Percentiles rank a stretch among this genome's conserved stretches.
Evolutionary conservation across 2,113 vertebrate genomes (phyloP).

Genomic region (Colossoma macropomum): DNA sequence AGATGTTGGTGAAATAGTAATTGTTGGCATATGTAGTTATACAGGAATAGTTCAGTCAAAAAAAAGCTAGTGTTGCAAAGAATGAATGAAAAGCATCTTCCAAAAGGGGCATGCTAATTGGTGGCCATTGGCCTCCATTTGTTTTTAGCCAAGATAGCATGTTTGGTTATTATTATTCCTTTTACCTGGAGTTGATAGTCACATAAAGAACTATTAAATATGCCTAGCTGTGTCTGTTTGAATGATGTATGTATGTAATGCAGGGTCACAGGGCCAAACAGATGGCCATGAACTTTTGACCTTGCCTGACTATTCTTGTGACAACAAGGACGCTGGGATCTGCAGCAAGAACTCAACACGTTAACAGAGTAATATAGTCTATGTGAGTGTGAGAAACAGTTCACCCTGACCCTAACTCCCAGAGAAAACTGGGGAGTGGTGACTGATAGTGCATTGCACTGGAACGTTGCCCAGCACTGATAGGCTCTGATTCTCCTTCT

Average conservation of each 20-base stretch:
- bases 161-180: background rate
- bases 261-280: background rate
- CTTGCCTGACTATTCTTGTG: slow-evolving; percentile 21
- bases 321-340: slow-evolving; percentile 18
- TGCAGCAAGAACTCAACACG: slow-evolving; percentile 18
- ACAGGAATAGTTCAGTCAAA: too few relatives aligned
- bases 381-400: slow-evolving; percentile 45
- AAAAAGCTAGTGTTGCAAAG: background rate
- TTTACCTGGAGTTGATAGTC: background rate
- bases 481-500: slow-evolving; percentile 36
- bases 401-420: slow-evolving; percentile 55
- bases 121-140: background rate
- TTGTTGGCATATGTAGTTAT: too few relatives aligned
- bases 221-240: background rate
- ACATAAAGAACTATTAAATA: background rate
- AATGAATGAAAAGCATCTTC: background rate
- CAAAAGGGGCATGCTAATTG: background rate
- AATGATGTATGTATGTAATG: slow-evolving; percentile 13
- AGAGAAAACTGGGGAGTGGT: slow-evolving; percentile 54
- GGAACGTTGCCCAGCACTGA: slow-evolving; percentile 54
- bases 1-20: too few relatives aligned
- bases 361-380: slow-evolving; percentile 1
- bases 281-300: slow-evolving; percentile 31
- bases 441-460: slow-evolving; percentile 54
- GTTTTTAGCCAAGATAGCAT: background rate